phyloP scores from a whole-genome alignment of 2,888 invertebrate genomes.

The Anoncus sp. region DNA sequence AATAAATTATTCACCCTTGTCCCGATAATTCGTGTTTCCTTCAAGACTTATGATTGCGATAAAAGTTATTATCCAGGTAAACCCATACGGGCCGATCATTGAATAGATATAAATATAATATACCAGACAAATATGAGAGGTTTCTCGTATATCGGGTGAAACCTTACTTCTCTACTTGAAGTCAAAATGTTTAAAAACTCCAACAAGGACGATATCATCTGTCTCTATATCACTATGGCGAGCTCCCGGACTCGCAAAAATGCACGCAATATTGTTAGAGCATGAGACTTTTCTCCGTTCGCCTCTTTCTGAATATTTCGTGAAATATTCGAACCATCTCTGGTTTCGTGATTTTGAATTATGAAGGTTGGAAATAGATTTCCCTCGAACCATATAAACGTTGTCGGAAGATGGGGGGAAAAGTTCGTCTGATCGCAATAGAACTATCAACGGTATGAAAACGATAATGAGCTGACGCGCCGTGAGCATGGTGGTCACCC shows the following conservation, averaged over 20 bases:
- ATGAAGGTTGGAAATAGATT: slow-evolving; percentile 24
- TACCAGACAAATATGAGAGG: slow-evolving; percentile 43
- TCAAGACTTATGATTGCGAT: slow-evolving; percentile 51
- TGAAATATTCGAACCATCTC: neutral
- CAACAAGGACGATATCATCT: slow-evolving; percentile 13
- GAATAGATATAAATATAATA: slow-evolving; percentile 69
- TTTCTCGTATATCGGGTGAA: slow-evolving; percentile 52
- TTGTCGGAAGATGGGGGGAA: slow-evolving; percentile 13
- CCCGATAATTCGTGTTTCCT: slow-evolving; percentile 59
- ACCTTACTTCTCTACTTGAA: neutral
- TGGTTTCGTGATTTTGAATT: slow-evolving; percentile 3
- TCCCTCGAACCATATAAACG: slow-evolving; percentile 22
- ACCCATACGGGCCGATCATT: slow-evolving; percentile 66
- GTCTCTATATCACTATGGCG: too few relatives aligned
- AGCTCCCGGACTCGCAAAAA: neutral
- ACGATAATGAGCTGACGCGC: slow-evolving; percentile 56
- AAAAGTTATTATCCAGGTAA: slow-evolving; percentile 65
- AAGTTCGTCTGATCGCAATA: slow-evolving; percentile 32
- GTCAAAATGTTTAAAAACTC: neutral
- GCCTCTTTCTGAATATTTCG: slow-evolving; percentile 2
- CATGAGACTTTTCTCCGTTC: neutral
- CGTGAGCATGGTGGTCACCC: slow-evolving; percentile 41
- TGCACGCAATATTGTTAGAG: neutral
- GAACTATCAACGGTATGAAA: slow-evolving; percentile 39
- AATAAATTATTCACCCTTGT: slow-evolving; percentile 42